Percentiles rank a stretch among this genome's conserved stretches.
These are phyloP conservation scores for Rhineura floridana DNA, from an alignment of 2,113 vertebrate genomes.

Conservation along the genomic window DNA sequence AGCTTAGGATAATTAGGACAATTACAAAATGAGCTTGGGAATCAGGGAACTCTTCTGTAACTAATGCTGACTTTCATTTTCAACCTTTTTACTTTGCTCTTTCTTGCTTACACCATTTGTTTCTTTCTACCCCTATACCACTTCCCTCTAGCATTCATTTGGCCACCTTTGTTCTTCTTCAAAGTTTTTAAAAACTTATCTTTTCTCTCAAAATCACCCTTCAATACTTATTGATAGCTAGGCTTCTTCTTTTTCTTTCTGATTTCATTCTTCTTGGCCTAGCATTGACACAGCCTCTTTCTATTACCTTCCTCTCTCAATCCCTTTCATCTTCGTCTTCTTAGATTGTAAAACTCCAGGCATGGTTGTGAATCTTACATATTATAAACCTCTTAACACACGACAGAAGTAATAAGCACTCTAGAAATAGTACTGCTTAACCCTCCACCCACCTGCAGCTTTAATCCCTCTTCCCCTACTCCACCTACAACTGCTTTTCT, in stretches of 20 bases:
- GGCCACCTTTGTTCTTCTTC: background rate
- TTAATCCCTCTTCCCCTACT: too few relatives aligned
- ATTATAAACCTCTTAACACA: background rate
- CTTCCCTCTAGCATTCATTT: too few relatives aligned
- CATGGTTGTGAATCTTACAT: background rate
- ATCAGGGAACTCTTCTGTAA: too few relatives aligned
- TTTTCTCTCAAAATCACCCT: background rate
- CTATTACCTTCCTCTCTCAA: background rate
- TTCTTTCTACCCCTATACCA: too few relatives aligned
- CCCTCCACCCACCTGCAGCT: too few relatives aligned
- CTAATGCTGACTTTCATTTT: background rate
- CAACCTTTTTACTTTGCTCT: background rate
- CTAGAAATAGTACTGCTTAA: background rate
- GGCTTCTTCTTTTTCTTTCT: too few relatives aligned
- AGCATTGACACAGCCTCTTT: background rate
- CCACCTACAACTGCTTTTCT: too few relatives aligned
- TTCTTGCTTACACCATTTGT: too few relatives aligned
- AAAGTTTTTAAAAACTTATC: background rate
- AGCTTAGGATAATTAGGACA: too few relatives aligned
- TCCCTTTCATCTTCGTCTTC: background rate
- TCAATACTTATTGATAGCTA: background rate
- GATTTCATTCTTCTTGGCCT: background rate
- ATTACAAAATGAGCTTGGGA: too few relatives aligned
- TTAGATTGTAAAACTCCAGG: background rate
- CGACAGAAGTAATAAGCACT: background rate